A percentile compares a stretch with the other conserved stretches of the same genome.
Conservation (phyloP, 2,888 invertebrate species). For the Flabesymbios commensalis region DNA sequence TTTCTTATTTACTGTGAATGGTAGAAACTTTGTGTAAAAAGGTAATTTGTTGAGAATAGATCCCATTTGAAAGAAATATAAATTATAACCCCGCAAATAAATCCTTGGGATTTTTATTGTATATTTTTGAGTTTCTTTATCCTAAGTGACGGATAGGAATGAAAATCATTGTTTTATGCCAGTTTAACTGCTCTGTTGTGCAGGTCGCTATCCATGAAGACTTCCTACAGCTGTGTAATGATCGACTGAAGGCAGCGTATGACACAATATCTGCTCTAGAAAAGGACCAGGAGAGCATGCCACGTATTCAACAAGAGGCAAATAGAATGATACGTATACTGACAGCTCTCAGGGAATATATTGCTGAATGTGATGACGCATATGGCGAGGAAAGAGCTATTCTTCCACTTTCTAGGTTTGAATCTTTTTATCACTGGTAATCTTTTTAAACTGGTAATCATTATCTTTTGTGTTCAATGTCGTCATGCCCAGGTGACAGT, state of each 20-base stretch:
- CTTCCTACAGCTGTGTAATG: slow-evolving; percentile 89
- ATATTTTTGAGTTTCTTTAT: too few species aligned
- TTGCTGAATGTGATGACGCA: slow-evolving; percentile 84
- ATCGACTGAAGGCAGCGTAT: slow-evolving; percentile 76
- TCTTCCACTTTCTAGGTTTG: slow-evolving; percentile 78
- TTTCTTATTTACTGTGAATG: too few species aligned
- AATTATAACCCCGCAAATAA: too few species aligned
- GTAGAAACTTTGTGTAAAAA: too few species aligned
- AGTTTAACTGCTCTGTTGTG: too few species aligned
- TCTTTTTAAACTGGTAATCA: not conserved
- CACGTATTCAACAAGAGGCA: slow-evolving; percentile 69
- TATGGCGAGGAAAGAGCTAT: slow-evolving; percentile 81
- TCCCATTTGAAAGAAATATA: too few species aligned
- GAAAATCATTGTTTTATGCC: too few species aligned
- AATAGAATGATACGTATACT: slow-evolving; percentile 84
- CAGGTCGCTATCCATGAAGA: slow-evolving; percentile 83
- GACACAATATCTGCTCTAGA: slow-evolving; percentile 69
- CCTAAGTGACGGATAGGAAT: too few species aligned
- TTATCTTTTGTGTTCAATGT: not conserved
- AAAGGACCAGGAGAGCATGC: slow-evolving; percentile 63
- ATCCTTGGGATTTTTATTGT: too few species aligned
- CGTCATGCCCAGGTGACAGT: too few species aligned
- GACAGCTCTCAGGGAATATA: slow-evolving; percentile 91
- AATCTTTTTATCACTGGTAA: not conserved
- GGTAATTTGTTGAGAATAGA: too few species aligned